Conservation (phyloP, 2,888 invertebrate species). For the Icerya purchasi region DNA sequence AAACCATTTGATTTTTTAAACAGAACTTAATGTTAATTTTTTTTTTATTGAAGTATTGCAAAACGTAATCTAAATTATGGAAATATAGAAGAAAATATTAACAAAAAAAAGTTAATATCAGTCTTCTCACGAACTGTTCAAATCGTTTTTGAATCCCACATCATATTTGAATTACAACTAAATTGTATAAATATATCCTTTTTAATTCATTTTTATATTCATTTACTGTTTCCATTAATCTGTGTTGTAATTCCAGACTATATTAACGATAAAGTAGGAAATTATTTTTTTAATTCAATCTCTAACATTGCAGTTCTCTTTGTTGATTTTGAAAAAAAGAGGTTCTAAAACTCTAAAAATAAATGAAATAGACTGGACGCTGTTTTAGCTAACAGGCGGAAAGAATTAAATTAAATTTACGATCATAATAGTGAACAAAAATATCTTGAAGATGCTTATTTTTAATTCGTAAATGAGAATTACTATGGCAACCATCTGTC, state of each 20-base stretch:
- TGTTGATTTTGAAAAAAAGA: not conserved
- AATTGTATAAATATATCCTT: not conserved
- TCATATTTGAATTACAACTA: not conserved
- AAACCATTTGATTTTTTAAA: no score
- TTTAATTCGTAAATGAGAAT: no score
- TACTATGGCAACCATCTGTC: not conserved
- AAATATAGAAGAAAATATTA: not conserved
- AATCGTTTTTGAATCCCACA: not conserved
- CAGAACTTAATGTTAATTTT: no score
- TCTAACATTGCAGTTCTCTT: not conserved
- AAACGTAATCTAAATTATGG: not conserved
- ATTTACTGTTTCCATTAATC: not conserved
- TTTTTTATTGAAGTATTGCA: not conserved
- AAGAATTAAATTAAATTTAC: not conserved
- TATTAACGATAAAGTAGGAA: not conserved
- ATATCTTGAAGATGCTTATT: not conserved
- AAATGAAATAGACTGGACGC: not conserved
- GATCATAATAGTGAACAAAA: not conserved
- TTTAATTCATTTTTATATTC: not conserved
- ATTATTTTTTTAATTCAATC: not conserved
- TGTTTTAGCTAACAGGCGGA: not conserved
- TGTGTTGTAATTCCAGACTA: not conserved
- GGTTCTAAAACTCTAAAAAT: not conserved
- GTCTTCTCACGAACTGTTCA: not conserved
- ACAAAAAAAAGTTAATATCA: not conserved